phyloP scores from a whole-genome alignment of 2,113 vertebrate species.

The Willisornis vidua region DNA sequence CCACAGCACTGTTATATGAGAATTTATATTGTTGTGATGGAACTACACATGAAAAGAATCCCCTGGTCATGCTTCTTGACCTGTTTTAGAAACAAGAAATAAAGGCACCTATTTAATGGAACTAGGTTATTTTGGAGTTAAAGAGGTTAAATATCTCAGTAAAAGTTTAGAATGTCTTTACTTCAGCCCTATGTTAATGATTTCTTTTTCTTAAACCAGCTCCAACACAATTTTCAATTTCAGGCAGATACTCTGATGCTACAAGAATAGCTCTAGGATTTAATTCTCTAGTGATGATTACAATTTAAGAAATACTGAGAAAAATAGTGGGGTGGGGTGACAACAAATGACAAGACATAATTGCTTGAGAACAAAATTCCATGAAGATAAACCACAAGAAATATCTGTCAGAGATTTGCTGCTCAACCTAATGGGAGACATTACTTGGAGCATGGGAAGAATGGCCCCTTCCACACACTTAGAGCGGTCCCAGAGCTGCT shows the following conservation, averaged over 20 bases:
- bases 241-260: background rate
- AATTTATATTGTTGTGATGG: conserved; percentile 47
- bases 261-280: background rate
- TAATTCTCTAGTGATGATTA: background rate
- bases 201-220: background rate
- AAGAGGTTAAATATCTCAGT: conserved; percentile 18
- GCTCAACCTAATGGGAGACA: background rate
- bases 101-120: conserved; percentile 26
- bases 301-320: background rate
- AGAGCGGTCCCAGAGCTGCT: background rate
- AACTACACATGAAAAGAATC: conserved; percentile 43
- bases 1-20: background rate
- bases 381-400: background rate
- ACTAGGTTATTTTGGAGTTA: conserved; percentile 18
- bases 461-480: background rate
- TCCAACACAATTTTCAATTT: conserved; percentile 14
- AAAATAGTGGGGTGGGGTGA: background rate
- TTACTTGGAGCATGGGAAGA: background rate
- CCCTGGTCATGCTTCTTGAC: conserved; percentile 30
- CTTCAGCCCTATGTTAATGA: background rate
- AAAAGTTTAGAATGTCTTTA: conserved; percentile 24
- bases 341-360: background rate
- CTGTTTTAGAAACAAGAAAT: conserved; percentile 45
- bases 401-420: background rate
- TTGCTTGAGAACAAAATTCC: background rate